Conservation (phyloP, 2,797 vertebrate genomes). For the Anguilla obscura region DNA sequence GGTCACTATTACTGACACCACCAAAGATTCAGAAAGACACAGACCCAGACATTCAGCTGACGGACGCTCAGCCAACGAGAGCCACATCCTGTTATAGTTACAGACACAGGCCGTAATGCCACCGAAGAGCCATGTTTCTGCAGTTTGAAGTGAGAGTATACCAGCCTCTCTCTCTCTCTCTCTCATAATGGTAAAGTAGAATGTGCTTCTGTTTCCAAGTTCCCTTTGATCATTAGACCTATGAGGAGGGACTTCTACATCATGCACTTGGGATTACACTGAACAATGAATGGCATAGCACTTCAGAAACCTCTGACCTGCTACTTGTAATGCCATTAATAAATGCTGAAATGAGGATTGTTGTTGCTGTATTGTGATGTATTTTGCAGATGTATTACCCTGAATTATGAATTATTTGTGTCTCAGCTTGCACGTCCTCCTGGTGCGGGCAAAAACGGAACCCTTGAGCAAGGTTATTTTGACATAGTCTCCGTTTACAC, state of each 20-base stretch:
- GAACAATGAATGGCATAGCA: neutral
- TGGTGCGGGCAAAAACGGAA: too few relatives aligned
- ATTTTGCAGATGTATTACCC: neutral
- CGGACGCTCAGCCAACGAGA: neutral
- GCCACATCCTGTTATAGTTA: neutral
- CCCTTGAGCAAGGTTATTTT: too few relatives aligned
- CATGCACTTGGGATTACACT: neutral
- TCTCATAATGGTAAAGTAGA: neutral
- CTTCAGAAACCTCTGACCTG: neutral
- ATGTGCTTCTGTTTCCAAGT: constrained; percentile 10
- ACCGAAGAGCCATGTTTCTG: neutral
- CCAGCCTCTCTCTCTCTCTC: neutral
- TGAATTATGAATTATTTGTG: neutral
- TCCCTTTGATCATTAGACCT: neutral
- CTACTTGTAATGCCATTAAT: neutral
- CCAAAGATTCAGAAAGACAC: too few relatives aligned
- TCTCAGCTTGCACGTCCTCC: too few relatives aligned
- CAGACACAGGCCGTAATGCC: neutral
- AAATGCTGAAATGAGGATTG: neutral
- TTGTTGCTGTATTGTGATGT: neutral
- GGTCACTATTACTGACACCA: neutral
- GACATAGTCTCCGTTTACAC: too few relatives aligned
- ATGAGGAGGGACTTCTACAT: neutral
- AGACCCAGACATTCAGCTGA: neutral
- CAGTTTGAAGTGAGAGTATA: neutral